phyloP scores from a whole-genome alignment of 1,140 invertebrate species.

The Eurytemora carolleeae region DNA sequence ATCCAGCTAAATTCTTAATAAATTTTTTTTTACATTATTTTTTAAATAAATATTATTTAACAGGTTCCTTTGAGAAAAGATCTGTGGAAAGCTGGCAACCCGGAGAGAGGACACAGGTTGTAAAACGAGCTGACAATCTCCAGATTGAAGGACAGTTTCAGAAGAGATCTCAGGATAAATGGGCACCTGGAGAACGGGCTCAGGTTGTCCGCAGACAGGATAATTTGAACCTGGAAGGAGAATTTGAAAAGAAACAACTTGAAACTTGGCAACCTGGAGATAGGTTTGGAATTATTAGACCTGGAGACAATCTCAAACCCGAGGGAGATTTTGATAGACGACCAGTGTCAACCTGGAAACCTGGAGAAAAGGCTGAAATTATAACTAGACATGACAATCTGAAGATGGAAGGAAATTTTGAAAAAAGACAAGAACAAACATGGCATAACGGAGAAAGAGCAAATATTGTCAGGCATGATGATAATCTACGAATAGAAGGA shows the following conservation, averaged over 20 bases:
- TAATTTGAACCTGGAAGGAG: constrained; percentile 46
- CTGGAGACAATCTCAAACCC: constrained; percentile 18
- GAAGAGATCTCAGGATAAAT: constrained; percentile 15
- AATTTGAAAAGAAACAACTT: constrained; percentile 27
- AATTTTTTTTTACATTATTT: too few species aligned
- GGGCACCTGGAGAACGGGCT: not conserved
- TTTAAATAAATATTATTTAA: too few species aligned
- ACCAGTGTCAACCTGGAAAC: constrained; percentile 13
- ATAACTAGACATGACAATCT: constrained; percentile 34
- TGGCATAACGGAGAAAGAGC: constrained; percentile 16
- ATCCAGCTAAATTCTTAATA: too few species aligned
- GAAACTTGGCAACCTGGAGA: constrained; percentile 16
- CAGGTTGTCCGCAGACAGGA: constrained; percentile 34
- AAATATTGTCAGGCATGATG: constrained; percentile 18
- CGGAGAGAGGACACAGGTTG: constrained; percentile 26
- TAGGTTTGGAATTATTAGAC: constrained; percentile 23
- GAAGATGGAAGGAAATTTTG: constrained; percentile 31
- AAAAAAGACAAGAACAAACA: constrained; percentile 22
- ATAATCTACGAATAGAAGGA: constrained; percentile 20
- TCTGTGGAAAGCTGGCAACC: not conserved
- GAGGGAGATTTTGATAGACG: constrained; percentile 18
- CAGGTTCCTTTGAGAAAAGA: not conserved
- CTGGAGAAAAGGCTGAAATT: constrained; percentile 25
- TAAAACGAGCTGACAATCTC: constrained; percentile 32
- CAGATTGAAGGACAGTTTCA: constrained; percentile 35